Conservation (phyloP, 2,113 vertebrate genomes). For the Lontra canadensis region DNA sequence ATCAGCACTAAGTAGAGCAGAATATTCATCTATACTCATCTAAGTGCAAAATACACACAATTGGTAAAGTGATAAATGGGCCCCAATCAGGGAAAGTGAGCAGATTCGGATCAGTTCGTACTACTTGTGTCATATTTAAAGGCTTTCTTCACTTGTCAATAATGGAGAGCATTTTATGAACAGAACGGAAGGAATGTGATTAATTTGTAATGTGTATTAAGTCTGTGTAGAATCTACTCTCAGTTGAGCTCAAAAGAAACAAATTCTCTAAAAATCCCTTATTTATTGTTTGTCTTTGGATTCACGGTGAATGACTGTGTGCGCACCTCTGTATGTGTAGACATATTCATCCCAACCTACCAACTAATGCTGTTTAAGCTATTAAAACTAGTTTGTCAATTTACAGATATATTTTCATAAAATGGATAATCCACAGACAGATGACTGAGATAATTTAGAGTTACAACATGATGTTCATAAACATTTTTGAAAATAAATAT, state of each 20-base stretch:
- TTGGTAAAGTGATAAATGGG: not conserved
- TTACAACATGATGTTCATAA: not conserved
- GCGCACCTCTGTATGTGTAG: not conserved
- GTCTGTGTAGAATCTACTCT: not conserved
- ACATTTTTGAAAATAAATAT: not conserved
- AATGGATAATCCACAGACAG: not conserved
- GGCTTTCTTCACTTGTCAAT: not conserved
- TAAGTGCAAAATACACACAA: not conserved
- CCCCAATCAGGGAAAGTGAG: not conserved
- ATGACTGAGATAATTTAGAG: not conserved
- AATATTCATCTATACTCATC: not conserved
- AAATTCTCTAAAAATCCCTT: not conserved
- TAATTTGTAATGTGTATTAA: not conserved
- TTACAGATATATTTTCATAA: not conserved
- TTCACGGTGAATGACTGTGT: not conserved
- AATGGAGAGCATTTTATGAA: not conserved
- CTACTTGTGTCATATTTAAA: not conserved
- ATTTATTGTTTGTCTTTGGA: not conserved
- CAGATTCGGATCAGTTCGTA: not conserved
- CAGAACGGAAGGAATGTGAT: not conserved
- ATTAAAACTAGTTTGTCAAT: not conserved
- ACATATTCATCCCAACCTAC: not conserved
- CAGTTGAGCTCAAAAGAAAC: not conserved
- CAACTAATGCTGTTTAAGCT: not conserved
- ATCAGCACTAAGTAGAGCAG: not conserved